Evolutionary conservation across 2,888 invertebrate genomes (phyloP), one percentile per base, ranked within the genome.

Genomic region (Itoplectis maculator): DNA sequence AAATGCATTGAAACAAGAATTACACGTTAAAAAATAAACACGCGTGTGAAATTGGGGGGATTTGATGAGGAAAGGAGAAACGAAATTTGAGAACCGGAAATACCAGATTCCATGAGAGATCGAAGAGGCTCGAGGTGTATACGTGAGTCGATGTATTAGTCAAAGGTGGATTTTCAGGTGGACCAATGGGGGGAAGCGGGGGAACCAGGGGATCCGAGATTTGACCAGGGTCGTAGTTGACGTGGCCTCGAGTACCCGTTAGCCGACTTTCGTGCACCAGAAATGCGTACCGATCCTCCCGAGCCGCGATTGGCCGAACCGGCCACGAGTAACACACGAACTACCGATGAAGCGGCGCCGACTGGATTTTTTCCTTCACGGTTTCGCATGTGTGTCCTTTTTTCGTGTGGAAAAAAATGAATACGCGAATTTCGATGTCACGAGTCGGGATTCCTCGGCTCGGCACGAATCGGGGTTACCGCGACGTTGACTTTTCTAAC

Each of bases 181-280:
- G 66, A 66, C 66, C 47, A 66, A 66, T 42, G 37, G 15, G 13
- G 40, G 23, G n/a, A n/a, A n/a, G n/a, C n/a, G n/a, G n/a, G 42
- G 69, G 20, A 20, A 51, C 63, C 9, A 35, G 54, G 20, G 23
- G 54, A 54, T 4, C 23, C 54, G 11, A 8, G 11, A 54, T 20
- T 54, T 54, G 13, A 54, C 23, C 29, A 76, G 72, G 74, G 61
- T 84, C 76, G 63, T 63, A 83, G 74, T 85, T 83, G 70, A 79
- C 29, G 72, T 37, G 68, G 49, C 56, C 72, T 79, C 59, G 51
- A 70, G 76, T 2, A 81, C 69, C 76, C 76, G 79, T 73, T 81
- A 73, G 73, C 76, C 83, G 84, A 83, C 83, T 79, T 84, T 82
- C 80, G 20, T 74, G 56, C 70, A 68, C 61, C 66, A 65, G 20